A percentile compares a stretch with the other conserved stretches of the same genome.
These are phyloP conservation scores for Sinocyclocheilus anshuiensis DNA, from an alignment of 2,113 vertebrate species.

Conservation along the genomic window DNA sequence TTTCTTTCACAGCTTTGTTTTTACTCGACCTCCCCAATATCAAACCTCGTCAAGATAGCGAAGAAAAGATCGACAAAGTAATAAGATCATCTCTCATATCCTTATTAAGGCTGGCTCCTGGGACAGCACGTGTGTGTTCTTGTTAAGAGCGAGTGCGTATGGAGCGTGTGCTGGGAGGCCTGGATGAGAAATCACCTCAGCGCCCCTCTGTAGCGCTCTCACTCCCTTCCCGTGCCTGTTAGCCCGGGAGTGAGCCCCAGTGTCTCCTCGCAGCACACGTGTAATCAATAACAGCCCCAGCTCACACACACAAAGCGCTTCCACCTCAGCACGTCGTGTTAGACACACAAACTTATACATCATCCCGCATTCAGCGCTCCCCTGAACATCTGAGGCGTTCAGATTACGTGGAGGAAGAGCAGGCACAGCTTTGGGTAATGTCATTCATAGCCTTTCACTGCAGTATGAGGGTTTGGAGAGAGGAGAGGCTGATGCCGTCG, in stretches of 20 bases:
- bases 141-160: constrained; percentile 8
- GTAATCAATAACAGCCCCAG: constrained; percentile 53
- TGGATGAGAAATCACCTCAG: constrained; percentile 40
- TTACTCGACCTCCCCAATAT: constrained; percentile 1
- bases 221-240: constrained; percentile 44
- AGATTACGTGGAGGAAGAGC: constrained; percentile 29
- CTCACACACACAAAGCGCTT: not conserved
- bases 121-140: constrained; percentile 24
- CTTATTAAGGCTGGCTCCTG: constrained; percentile 42
- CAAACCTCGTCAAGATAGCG: not conserved
- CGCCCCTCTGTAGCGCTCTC: constrained; percentile 29
- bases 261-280: constrained; percentile 50
- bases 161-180: constrained; percentile 6
- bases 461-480: constrained; percentile 57
- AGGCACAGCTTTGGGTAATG: constrained; percentile 53
- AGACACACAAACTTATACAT: constrained; percentile 33
- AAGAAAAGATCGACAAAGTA: constrained; percentile 43
- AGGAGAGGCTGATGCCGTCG: constrained; percentile 55
- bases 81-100: constrained; percentile 50
- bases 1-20: not conserved
- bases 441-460: constrained; percentile 56
- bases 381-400: constrained; percentile 17
- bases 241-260: constrained; percentile 24
- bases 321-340: constrained; percentile 15
- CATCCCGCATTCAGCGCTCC: constrained; percentile 13